Conservation (phyloP, 1,140 invertebrate genomes). For the Drosophila subpulchrella region DNA sequence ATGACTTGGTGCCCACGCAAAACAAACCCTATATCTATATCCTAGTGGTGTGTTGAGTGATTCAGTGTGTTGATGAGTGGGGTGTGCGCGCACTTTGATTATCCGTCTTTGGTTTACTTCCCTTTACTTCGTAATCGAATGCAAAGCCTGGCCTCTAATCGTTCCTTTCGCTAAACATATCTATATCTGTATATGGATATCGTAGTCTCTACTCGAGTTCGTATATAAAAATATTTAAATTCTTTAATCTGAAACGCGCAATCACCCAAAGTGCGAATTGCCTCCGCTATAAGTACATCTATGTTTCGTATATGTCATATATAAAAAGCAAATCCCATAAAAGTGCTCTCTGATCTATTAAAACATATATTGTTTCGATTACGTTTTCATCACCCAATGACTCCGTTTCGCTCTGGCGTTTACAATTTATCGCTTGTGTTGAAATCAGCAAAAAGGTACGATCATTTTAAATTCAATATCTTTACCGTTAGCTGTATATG, state of each 20-base stretch:
- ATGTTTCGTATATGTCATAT: conserved; percentile 31
- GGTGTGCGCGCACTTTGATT: conserved; percentile 72
- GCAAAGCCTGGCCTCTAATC: conserved; percentile 40
- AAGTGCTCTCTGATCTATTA: conserved; percentile 61
- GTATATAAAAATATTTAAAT: conserved; percentile 81
- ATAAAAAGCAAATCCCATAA: conserved; percentile 78
- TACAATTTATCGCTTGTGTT: conserved; percentile 17
- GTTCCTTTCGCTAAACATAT: conserved; percentile 28
- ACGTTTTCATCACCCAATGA: conserved; percentile 62
- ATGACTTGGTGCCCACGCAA: conserved; percentile 62
- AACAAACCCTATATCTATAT: conserved; percentile 16
- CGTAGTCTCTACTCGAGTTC: conserved; percentile 49
- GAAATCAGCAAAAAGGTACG: conserved; percentile 80
- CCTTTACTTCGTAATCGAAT: conserved; percentile 15
- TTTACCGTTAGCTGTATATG: conserved; percentile 36
- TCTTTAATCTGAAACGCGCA: conserved; percentile 66
- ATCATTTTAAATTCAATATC: conserved; percentile 74
- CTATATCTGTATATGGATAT: conserved; percentile 19
- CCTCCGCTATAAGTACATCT: conserved; percentile 14
- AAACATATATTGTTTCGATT: conserved; percentile 77
- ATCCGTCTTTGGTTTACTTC: conserved; percentile 64
- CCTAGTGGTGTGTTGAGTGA: conserved; percentile 10
- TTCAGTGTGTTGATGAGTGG: conserved; percentile 20
- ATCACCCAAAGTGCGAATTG: conserved; percentile 21
- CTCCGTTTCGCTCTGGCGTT: conserved; percentile 22